Conservation (phyloP, 2,797 vertebrate genomes). For the Diplodus puntazzo region DNA sequence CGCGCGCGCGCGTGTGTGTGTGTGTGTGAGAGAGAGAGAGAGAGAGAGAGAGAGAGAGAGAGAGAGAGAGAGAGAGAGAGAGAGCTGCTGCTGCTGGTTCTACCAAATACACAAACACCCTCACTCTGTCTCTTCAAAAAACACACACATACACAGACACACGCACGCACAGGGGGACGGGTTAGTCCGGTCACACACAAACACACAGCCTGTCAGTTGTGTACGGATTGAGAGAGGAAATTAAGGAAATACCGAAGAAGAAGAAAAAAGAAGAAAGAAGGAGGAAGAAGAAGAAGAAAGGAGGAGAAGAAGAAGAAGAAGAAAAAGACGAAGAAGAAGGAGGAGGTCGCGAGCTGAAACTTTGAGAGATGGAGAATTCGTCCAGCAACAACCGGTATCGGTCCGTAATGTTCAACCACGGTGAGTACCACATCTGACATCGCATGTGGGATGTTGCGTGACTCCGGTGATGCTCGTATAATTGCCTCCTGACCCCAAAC, state of each 20-base stretch:
- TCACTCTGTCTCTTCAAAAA: background rate
- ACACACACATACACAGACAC: background rate
- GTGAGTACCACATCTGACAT: slow-evolving; percentile 77
- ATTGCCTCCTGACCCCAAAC: background rate
- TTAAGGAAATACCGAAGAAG: slow-evolving; percentile 54
- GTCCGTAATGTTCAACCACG: slow-evolving; percentile 83
- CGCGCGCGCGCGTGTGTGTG: background rate
- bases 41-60: too few relatives aligned
- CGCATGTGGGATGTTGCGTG: slow-evolving; percentile 9
- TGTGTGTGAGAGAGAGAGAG: background rate
- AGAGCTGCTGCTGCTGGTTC: background rate
- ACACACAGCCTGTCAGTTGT: slow-evolving; percentile 28
- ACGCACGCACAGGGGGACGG: slow-evolving; percentile 35
- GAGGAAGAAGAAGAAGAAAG: background rate
- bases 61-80: too few relatives aligned
- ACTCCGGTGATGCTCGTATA: slow-evolving; percentile 16
- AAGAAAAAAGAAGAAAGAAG: background rate
- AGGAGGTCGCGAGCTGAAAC: slow-evolving; percentile 49
- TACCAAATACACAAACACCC: background rate
- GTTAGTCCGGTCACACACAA: slow-evolving; percentile 62
- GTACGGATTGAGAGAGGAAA: slow-evolving; percentile 13
- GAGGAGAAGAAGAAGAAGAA: background rate
- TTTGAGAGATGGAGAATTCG: slow-evolving; percentile 82
- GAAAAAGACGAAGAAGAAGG: background rate
- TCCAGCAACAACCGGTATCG: slow-evolving; percentile 82